These are phyloP conservation scores for Hippopotamus amphibius DNA, from an alignment of 2,113 vertebrate genomes.

Conservation along the genomic window DNA sequence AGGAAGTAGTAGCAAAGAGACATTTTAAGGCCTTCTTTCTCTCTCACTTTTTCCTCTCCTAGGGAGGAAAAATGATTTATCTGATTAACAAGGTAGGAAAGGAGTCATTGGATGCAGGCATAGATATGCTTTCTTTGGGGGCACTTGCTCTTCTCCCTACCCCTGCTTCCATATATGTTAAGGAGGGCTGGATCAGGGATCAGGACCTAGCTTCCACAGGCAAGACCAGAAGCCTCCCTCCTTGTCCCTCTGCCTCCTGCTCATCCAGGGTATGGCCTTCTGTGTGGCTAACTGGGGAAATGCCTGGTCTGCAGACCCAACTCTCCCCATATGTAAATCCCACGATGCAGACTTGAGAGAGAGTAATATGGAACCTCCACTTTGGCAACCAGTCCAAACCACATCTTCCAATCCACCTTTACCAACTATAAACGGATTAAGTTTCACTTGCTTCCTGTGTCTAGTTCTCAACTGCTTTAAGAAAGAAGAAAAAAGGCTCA, in stretches of 20 bases:
- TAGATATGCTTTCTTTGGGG: not conserved
- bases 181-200: not conserved
- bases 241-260: not conserved
- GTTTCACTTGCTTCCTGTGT: not conserved
- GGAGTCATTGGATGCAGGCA: not conserved
- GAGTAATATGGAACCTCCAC: not conserved
- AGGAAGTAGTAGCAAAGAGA: conserved; percentile 29
- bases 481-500: not conserved
- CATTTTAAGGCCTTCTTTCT: conserved; percentile 9
- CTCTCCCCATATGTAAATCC: not conserved
- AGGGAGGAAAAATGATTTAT: not conserved
- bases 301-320: not conserved
- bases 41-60: not conserved
- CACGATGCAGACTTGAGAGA: not conserved
- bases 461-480: conserved; percentile 36
- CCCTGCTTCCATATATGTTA: not conserved
- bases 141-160: not conserved
- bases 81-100: not conserved
- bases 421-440: not conserved
- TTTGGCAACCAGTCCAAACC: not conserved
- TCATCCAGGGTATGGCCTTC: not conserved
- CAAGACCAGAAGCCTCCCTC: not conserved
- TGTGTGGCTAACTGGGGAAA: not conserved
- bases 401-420: not conserved
- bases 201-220: not conserved